Evolutionary conservation across 1,140 invertebrate genomes (phyloP), one percentile per base, ranked within the genome.

Genomic region (Scaptomyza pallida): DNA sequence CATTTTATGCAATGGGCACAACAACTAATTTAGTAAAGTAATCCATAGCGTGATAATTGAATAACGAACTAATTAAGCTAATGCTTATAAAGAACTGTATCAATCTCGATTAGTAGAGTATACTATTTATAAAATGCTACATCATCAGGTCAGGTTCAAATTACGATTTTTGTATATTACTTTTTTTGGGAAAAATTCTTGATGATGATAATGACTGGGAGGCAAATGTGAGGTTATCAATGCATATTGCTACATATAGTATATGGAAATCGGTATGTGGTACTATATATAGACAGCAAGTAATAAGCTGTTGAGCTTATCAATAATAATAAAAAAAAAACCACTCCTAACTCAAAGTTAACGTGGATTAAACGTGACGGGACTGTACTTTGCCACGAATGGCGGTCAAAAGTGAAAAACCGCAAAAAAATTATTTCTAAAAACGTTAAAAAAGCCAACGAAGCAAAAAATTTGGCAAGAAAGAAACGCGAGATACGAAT

Each of bases 351-450:
- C 44, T 47, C 44, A 8, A n/a, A 43, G 51, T 43, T 63, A 41
- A 56, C 67, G 23, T 51, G 61, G 40, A 51, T 71, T 71, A 35
- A 12, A 65, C 61, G 26, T 44, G 47, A 15, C 52, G n/a, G 4
- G 13, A 71, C 68, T 71, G 68, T 71, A 71, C 68, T 52, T 50
- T 55, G 59, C 15, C 37, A 16, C 44, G 23, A 50, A 51, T 40
- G 16, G 5, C n/a, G 47, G 8, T 17, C 57, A 23, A 50, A 50
- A 60, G 40, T 52, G 19, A 52, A 52, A 51, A 51, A 12, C 16
- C 15, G 1, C 41, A 60, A 64, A 43, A 23, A 5, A 12, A 57
- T 9, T n/a, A n/a, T n/a, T n/a, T n/a, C n/a, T n/a, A 37, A 71
- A 65, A 65, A 57, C 17, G 13, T 48, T 48, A 30, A 33, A n/a